Evolutionary conservation across 2,888 invertebrate species (phyloP).

Genomic region (Idaea dimidiata): DNA sequence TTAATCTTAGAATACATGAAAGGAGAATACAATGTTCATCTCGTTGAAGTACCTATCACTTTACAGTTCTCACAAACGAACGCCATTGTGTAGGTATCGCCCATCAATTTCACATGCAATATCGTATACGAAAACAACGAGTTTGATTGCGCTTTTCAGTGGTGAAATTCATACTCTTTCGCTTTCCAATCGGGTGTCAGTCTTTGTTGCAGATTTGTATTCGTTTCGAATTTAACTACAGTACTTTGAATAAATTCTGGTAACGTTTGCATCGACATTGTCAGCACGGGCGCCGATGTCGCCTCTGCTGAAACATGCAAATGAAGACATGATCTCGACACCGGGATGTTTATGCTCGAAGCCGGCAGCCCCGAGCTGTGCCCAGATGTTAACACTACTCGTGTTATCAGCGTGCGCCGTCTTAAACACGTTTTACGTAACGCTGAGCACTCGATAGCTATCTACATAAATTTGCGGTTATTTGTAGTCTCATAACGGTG

Average conservation of each 20-base stretch:
- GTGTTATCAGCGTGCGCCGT: constrained; percentile 59
- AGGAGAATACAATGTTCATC: constrained; percentile 39
- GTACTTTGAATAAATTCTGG: constrained; percentile 59
- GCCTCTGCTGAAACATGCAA: constrained; percentile 63
- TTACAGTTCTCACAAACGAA: constrained; percentile 65
- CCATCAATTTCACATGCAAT: constrained; percentile 65
- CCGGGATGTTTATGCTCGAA: constrained; percentile 59
- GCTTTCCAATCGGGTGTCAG: background rate
- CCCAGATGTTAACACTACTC: constrained; percentile 65
- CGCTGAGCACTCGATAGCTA: constrained; percentile 64
- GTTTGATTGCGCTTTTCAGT: constrained; percentile 56
- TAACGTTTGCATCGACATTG: constrained; percentile 59
- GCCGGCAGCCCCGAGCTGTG: constrained; percentile 40
- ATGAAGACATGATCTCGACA: constrained; percentile 69
- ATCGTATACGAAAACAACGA: constrained; percentile 56
- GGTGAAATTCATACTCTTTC: constrained; percentile 16
- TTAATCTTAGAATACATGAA: constrained; percentile 42
- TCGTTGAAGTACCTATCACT: constrained; percentile 62
- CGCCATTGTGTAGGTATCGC: constrained; percentile 58
- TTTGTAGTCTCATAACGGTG: constrained; percentile 67
- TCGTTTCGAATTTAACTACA: constrained; percentile 28
- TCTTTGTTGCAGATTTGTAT: constrained; percentile 8
- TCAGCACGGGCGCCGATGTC: constrained; percentile 48
- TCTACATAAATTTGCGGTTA: constrained; percentile 75
- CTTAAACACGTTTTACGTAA: constrained; percentile 71